These are phyloP conservation scores for Caenorhabditis doughertyi DNA, from an alignment of 2,888 invertebrate genomes.

Conservation along the genomic window DNA sequence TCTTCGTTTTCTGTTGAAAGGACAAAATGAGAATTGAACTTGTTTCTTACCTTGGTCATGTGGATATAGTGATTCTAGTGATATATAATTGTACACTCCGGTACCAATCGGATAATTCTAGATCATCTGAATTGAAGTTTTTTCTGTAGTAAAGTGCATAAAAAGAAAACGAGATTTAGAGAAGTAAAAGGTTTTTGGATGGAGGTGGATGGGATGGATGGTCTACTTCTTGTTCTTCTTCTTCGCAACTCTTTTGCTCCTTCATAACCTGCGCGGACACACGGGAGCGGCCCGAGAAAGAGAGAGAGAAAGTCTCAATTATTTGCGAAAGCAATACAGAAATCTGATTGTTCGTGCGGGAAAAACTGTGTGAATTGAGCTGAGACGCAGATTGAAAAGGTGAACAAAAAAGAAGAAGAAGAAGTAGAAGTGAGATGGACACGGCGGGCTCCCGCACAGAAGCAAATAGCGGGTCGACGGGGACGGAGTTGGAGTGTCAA, in stretches of 20 bases:
- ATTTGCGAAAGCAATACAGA: constrained; percentile 64
- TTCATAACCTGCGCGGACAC: constrained; percentile 17
- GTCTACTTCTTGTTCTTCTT: constrained; percentile 33
- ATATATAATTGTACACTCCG: constrained; percentile 47
- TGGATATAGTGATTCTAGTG: constrained; percentile 52
- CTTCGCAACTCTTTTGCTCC: constrained; percentile 19
- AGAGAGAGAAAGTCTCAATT: constrained; percentile 55
- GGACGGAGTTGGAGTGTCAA: constrained; percentile 50
- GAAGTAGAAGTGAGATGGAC: constrained; percentile 2
- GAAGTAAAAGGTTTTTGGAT: constrained; percentile 46
- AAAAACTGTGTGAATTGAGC: constrained; percentile 42
- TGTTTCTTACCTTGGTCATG: constrained; percentile 56
- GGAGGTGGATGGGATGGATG: constrained; percentile 12
- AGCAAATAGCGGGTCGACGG: constrained; percentile 37
- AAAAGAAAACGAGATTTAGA: constrained; percentile 32
- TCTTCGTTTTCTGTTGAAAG: background rate
- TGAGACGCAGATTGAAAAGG: constrained; percentile 34
- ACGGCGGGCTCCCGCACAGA: constrained; percentile 45
- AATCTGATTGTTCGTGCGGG: constrained; percentile 47
- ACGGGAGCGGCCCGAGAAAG: constrained; percentile 55
- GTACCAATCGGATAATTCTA: constrained; percentile 52
- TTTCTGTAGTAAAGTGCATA: background rate
- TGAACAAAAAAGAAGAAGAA: background rate
- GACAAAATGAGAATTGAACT: background rate
- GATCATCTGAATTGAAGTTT: constrained; percentile 49